These are phyloP conservation scores for Mastacembelus armatus DNA, from an alignment of 2,797 vertebrate species.

Conservation along the genomic window DNA sequence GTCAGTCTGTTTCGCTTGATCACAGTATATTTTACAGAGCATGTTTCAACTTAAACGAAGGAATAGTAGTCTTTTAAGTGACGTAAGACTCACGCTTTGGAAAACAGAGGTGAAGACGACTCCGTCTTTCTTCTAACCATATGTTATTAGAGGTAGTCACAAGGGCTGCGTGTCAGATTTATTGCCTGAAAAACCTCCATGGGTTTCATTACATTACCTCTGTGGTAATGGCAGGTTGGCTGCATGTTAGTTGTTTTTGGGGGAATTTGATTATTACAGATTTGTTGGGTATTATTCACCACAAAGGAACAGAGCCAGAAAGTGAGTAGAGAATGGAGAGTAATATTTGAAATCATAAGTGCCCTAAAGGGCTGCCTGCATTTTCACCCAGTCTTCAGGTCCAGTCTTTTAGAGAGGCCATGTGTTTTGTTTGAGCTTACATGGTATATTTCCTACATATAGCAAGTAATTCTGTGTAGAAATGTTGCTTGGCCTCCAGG, in stretches of 20 bases:
- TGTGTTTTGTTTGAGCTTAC: too few relatives aligned
- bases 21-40: too few relatives aligned
- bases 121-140: constrained; percentile 7
- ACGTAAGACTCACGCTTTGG: too few relatives aligned
- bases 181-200: constrained; percentile 22
- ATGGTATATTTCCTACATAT: too few relatives aligned
- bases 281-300: not conserved
- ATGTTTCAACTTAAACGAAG: constrained; percentile 38
- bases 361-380: too few relatives aligned
- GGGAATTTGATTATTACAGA: not conserved
- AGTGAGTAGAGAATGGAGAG: too few relatives aligned
- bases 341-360: too few relatives aligned
- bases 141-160: constrained; percentile 50
- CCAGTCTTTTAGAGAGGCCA: not conserved
- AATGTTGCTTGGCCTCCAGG: not conserved
- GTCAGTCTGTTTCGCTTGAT: too few relatives aligned
- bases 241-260: not conserved
- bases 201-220: constrained; percentile 35
- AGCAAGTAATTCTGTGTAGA: not conserved
- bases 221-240: not conserved
- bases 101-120: constrained; percentile 14
- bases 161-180: constrained; percentile 28
- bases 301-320: not conserved
- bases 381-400: too few relatives aligned
- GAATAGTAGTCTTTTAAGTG: too few relatives aligned